These are phyloP conservation scores for Cassiopea xamachana DNA, from an alignment of 30 jellyfish, hydroid and myxozoan genomes.

Conservation along the genomic window DNA sequence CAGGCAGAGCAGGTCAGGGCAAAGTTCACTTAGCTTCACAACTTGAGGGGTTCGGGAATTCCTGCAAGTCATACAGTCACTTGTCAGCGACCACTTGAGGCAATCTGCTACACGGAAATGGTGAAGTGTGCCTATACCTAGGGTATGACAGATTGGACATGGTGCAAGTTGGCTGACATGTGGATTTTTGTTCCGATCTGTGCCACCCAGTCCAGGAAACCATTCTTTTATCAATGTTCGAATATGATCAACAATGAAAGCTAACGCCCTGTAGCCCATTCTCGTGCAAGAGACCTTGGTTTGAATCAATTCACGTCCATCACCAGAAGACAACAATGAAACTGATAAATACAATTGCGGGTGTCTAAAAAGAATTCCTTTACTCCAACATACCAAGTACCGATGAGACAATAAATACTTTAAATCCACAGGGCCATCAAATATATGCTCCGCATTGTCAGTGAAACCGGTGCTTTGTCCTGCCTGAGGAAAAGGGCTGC, in stretches of 20 bases:
- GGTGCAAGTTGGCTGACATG: constrained; percentile 73
- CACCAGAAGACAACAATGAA: constrained; percentile 9
- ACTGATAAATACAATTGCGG: constrained; percentile 79
- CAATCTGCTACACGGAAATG: constrained; percentile 73
- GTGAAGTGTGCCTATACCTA: neutral
- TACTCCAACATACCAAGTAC: constrained; percentile 84
- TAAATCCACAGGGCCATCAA: constrained; percentile 43
- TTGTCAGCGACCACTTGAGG: constrained; percentile 44
- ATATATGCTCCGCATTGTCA: constrained; percentile 34
- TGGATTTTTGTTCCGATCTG: constrained; percentile 73
- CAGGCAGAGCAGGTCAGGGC: constrained; percentile 90
- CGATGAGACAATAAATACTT: constrained; percentile 58
- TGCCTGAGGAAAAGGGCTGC: neutral
- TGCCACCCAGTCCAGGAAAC: constrained; percentile 88
- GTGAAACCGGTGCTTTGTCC: neutral
- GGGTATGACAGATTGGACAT: constrained; percentile 82
- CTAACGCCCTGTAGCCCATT: constrained; percentile 86
- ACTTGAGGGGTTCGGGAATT: constrained; percentile 75
- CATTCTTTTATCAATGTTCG: constrained; percentile 93
- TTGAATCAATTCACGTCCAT: constrained; percentile 64
- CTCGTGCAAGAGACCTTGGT: constrained; percentile 75
- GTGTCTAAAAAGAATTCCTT: constrained; percentile 83
- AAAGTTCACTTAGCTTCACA: constrained; percentile 63
- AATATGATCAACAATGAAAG: constrained; percentile 87
- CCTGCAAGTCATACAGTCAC: constrained; percentile 66